Conservation (phyloP, 2,113 vertebrate species). For the Poecilia latipinna region DNA sequence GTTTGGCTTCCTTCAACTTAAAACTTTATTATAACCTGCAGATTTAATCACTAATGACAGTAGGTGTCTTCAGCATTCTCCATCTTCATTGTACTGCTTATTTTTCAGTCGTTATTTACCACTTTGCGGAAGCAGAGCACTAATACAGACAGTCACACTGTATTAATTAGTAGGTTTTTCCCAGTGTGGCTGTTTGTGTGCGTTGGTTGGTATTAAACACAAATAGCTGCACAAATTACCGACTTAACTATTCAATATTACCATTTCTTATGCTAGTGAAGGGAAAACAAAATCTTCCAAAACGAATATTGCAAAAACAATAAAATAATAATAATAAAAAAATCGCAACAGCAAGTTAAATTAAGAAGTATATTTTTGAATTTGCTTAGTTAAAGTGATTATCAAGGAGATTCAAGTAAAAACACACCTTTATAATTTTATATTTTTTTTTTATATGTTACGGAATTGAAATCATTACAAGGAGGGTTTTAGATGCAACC, state of each 20-base stretch:
- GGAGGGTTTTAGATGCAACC: too few relatives aligned
- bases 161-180: neutral
- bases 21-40: conserved; percentile 43
- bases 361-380: neutral
- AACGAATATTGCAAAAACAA: neutral
- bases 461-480: too few relatives aligned
- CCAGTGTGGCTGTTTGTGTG: neutral
- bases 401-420: neutral
- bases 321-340: too few relatives aligned
- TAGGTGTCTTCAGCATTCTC: too few relatives aligned
- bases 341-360: neutral
- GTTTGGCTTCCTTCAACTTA: neutral
- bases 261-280: neutral
- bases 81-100: neutral
- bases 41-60: neutral
- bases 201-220: neutral
- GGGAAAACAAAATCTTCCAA: neutral
- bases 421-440: neutral
- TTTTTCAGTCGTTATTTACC: neutral
- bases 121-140: neutral
- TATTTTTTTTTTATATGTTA: too few relatives aligned
- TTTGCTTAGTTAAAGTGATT: neutral
- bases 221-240: neutral
- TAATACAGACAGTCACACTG: neutral
- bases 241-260: neutral